Base-by-base conservation (phyloP, 2,888 invertebrate genomes). In the Cephus sareptanus region DNA sequence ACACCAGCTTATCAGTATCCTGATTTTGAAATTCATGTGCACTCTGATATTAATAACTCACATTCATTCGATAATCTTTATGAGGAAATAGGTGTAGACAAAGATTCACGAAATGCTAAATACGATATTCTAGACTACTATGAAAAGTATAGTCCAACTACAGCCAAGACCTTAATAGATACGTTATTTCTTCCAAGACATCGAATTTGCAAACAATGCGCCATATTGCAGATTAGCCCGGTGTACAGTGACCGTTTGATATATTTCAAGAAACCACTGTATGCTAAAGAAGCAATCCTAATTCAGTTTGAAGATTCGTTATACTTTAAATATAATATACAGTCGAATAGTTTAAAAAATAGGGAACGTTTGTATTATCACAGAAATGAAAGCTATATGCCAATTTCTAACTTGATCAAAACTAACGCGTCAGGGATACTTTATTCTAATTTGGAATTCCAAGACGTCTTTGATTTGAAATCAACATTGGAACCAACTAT, bases 161-260 rank as follows among this genome's bases (percentile, higher is more conserved):
- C 80, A 3, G 83, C 84, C 0, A 85, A 85, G 69, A 82, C 74
- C 37, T 71, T 81, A 1, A 81, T 82, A 33, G 78, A 82, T 35
- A 76, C 79, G 12, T 56, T 82, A 34, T 74, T 80, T 73, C 71
- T 80, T 11, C 81, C 85, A 11, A 81, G 77, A 11, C 79, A 83
- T 23, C 83, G 79, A 78, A 87, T 90, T 70, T 89, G 89, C 78
- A 80, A 79, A n/a, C 78, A 85, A 56, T 90, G 89, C 69, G 84
- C 85, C 6, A 83, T 77, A 56, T 82, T 69, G 33, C 79, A 80
- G 3, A 78, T 79, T 3, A 90, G 87, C 79, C 90, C 90, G 1
- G 86, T 91, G 73, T 91, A 90, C 75, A 90, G 87, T 69, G 91
- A 91, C 81, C 86, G 85, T 31, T 82, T 90, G 35, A 81, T 91